Evolutionary conservation across 2,797 vertebrate genomes (phyloP), one percentile per base, ranked within the genome.

Genomic region (Acrossocheilus wenchowensis): DNA sequence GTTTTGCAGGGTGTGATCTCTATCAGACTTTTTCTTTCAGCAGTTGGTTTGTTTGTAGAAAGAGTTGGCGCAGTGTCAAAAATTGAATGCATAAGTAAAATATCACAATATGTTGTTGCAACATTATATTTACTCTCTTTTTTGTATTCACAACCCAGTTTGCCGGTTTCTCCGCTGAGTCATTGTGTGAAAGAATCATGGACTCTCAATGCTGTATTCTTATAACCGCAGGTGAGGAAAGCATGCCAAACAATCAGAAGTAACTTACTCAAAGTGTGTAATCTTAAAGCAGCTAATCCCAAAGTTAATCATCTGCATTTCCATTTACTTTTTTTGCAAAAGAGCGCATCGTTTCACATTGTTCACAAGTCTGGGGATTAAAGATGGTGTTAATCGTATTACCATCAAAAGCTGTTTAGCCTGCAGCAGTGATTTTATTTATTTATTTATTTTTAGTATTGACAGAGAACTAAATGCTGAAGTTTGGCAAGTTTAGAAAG

Each of bases 151-250:
- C 14, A 12, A 23, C 87, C 41, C 93, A 99, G 98, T 99, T 99
- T 92, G 98, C 98, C 92, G 98, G 98, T 50, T 99, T 99, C 92
- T 99, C 98, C 0, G 94, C 98, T 0, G 97, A 98, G 84, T 98
- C 98, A 57, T 95, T 99, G 6, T 97, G 96, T n/a, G 98, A 99
- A 90, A 92, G 98, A 92, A 99, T 99, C 92, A 78, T 98, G 36
- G 97, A 98, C 93, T 97, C 97, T 0, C 90, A 95, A 77, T 99
- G 98, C 88, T 97, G 94, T 0, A 94, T 99, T 86, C 97, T 99
- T 87, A 90, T 99, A 92, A 99, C 98, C 0, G 95, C 98, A 94
- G 98, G 98, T 99, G 93, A 94, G 88, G 9, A 85, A 74, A 39
- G 14, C 80, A 75, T 17, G 21, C 82, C 64, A 84, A 83, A 30